Evolutionary conservation across 2,113 vertebrate species (phyloP), one percentile per base, ranked within the genome.

Genomic region (Alouatta palliata): DNA sequence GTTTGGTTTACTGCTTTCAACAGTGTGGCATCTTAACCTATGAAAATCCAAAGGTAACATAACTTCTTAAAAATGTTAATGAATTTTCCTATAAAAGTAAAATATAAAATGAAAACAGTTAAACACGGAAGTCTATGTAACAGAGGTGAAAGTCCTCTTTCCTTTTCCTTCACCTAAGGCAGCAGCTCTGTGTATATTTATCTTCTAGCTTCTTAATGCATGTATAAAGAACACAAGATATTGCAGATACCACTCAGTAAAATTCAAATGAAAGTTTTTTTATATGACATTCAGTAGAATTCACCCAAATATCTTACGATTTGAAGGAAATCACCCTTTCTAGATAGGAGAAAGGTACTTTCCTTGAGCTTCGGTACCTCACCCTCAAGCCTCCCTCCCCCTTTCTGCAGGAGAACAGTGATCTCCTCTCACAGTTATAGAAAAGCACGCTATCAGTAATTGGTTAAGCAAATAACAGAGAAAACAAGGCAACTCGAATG

Each of bases 21-120:
- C 21, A 21, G 99, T 98, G 13, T 99, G 99, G 98, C 99, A 99
- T 97, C 99, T 99, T 90, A 99, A 99, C 96, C 99, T 99, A 95
- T 84, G 83, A 92, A 94, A 95, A 96, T 43, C 32, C 61, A 90
- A 94, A 96, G 77, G 54, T 66, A 96, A 85, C 9, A 32, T 1
- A 92, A 88, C 47, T 84, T 96, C 19, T 66, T 92, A 35, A 71
- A 56, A 77, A 19, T 45, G 40, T 87, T 80, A 81, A 54, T 87
- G 61, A 85, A 61, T 56, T 71, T 75, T 82, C 61, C 71, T 56
- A 80, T 27, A 14, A 66, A 93, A 83, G 71, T 90, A 88, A 84
- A 95, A 76, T 52, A 80, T 21, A 88, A 82, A 82, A 52, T 54
- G 27, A 77, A 90, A 76, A 87, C 66, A 91, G 45, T 47, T 49